A percentile compares a stretch with the other conserved stretches of the same genome.
These are phyloP conservation scores for Chloroclysta siterata DNA, from an alignment of 2,888 invertebrate genomes.

Conservation along the genomic window DNA sequence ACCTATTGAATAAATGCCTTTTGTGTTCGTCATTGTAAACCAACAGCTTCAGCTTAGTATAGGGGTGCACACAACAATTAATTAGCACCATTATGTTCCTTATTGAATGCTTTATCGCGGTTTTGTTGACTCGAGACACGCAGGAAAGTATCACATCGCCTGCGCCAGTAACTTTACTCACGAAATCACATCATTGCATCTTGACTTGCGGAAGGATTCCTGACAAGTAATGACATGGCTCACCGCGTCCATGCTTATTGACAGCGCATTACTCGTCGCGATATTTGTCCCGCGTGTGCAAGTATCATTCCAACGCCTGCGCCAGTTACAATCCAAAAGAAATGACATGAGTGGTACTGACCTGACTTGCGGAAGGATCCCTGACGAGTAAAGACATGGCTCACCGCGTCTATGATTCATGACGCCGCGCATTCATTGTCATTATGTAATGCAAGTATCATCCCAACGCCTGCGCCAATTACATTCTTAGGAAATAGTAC, in stretches of 20 bases:
- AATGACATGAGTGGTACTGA: slow-evolving; percentile 40
- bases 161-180: neutral
- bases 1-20: too few relatives aligned
- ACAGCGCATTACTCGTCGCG: neutral
- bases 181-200: neutral
- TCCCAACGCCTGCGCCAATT: slow-evolving; percentile 3
- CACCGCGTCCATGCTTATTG: neutral
- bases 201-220: neutral
- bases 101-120: too few relatives aligned
- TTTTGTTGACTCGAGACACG: neutral
- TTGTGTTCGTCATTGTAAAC: too few relatives aligned
- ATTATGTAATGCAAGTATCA: too few relatives aligned
- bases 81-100: too few relatives aligned
- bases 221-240: neutral
- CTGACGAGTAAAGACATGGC: slow-evolving; percentile 95
- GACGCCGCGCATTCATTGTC: slow-evolving; percentile 98
- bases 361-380: slow-evolving; percentile 94
- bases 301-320: slow-evolving; percentile 1
- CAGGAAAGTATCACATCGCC: neutral
- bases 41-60: too few relatives aligned
- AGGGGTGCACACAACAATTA: too few relatives aligned
- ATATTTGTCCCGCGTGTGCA: neutral
- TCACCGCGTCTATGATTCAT: slow-evolving; percentile 96
- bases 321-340: neutral
- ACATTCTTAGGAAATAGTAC: slow-evolving; percentile 17